Base-by-base conservation (phyloP, 2,888 invertebrate species). In the Gymnosoma rotundatum region DNA sequence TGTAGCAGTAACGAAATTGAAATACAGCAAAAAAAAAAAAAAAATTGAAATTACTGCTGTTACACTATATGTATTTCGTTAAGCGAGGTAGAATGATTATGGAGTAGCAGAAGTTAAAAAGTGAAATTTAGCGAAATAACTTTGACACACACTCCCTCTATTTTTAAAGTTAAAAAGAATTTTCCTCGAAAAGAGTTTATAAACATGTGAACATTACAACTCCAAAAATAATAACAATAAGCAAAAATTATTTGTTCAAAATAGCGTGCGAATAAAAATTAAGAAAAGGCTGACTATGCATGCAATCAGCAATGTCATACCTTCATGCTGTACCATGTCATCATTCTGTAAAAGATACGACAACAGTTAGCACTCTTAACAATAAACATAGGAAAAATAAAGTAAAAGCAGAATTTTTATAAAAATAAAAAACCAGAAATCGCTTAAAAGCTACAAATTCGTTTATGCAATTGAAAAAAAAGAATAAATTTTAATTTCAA, bases 61-160 rank as follows among this genome's bases (percentile, higher is more conserved):
- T 18, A 32, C 14, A 63, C 32, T 32, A 6, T 32, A 6, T 32
- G 64, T 1, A 32, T 56, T 63, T 58, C 25, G 14, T 42, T 64
- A 64, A 79, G 18, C 38, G 16, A 18, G 4, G 32, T 2, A 9
- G 32, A 12, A 56, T 56, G 60, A 54, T 74, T 61, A 61, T 50
- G 67, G 42, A 50, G 58, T 8, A 58, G 18, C 12, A 69, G 45
- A 80, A 69, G 80, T 63, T 54, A 63, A 75, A 80, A 80, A 81
- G 75, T 75, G 63, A 81, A 75, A 81, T 81, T 75, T 63, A 75
- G 74, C 56, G 80, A 63, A 81, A 76, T 12, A 78, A 56, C 6
- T 64, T 42, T 42, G 10, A 6, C 38, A 50, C 36, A 67, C 38
- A 42, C 10, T 60, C 25, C 50, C 45, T 20, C 48, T 18, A 50